A percentile compares a stretch with the other conserved stretches of the same genome.
Conservation (phyloP, 2,113 vertebrate species). For the Seriola quinqueradiata region DNA sequence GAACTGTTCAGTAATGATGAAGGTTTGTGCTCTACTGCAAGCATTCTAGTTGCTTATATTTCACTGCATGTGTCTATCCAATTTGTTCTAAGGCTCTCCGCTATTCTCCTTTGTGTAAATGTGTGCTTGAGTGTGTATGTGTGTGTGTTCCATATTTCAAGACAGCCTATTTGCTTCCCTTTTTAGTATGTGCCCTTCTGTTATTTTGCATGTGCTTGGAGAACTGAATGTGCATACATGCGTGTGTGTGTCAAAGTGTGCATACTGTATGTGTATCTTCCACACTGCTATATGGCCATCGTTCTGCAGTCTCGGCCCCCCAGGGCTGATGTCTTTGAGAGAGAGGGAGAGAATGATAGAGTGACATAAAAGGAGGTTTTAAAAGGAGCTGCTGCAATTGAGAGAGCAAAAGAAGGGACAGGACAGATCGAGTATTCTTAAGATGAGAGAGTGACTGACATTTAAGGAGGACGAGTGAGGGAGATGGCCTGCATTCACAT, state of each 20-base stretch:
- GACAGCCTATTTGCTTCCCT: conserved; percentile 14
- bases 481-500: not conserved
- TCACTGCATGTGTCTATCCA: conserved; percentile 8
- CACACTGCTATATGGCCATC: conserved; percentile 48
- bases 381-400: conserved; percentile 45
- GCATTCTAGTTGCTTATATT: conserved; percentile 15
- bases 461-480: conserved; percentile 24
- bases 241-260: conserved; percentile 3
- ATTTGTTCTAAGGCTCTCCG: conserved; percentile 23
- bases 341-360: conserved; percentile 33
- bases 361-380: conserved; percentile 54
- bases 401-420: conserved; percentile 38
- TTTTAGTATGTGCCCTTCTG: conserved; percentile 9
- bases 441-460: conserved; percentile 47
- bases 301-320: conserved; percentile 40
- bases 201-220: conserved; percentile 4
- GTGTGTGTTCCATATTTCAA: conserved; percentile 20
- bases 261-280: conserved; percentile 8
- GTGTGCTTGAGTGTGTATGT: conserved; percentile 14
- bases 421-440: conserved; percentile 23
- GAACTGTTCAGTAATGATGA: not conserved
- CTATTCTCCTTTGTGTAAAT: conserved; percentile 15
- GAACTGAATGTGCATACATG: conserved; percentile 1
- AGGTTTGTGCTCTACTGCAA: conserved; percentile 28
- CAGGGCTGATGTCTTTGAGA: conserved; percentile 49